These are phyloP conservation scores for Dioctria linearis DNA, from an alignment of 2,888 invertebrate genomes.

Conservation along the genomic window DNA sequence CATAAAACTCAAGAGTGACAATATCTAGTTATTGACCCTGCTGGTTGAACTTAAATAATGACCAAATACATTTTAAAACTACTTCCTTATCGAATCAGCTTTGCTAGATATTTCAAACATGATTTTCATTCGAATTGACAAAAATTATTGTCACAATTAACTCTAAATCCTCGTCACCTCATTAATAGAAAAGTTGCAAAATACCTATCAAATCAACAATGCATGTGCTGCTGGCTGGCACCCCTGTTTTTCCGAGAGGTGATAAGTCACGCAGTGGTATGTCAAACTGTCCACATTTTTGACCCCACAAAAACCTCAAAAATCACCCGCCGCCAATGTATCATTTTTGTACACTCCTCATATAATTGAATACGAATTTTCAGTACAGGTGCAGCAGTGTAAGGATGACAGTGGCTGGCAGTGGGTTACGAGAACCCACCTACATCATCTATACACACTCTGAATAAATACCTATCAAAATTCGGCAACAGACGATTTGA, in stretches of 20 bases:
- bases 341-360: not conserved
- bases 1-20: too few species aligned
- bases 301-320: conserved; percentile 10
- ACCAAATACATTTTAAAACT: too few species aligned
- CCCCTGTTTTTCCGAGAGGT: not conserved
- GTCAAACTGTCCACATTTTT: conserved; percentile 29
- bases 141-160: too few species aligned
- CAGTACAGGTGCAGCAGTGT: too few species aligned
- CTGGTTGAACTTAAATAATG: too few species aligned
- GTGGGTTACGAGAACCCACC: not conserved
- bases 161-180: not conserved
- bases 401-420: too few species aligned
- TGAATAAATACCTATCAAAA: not conserved
- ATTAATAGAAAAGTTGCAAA: not conserved
- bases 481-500: not conserved
- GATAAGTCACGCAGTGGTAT: not conserved
- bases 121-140: too few species aligned
- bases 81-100: too few species aligned
- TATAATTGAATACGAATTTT: not conserved
- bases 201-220: not conserved
- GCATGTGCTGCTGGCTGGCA: not conserved
- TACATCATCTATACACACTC: not conserved
- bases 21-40: too few species aligned
- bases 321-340: conserved; percentile 3
- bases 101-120: too few species aligned